A percentile compares a stretch with the other conserved stretches of the same genome.
phyloP scores from a whole-genome alignment of 2,888 invertebrate species.

The Ornithoptera priamus region DNA sequence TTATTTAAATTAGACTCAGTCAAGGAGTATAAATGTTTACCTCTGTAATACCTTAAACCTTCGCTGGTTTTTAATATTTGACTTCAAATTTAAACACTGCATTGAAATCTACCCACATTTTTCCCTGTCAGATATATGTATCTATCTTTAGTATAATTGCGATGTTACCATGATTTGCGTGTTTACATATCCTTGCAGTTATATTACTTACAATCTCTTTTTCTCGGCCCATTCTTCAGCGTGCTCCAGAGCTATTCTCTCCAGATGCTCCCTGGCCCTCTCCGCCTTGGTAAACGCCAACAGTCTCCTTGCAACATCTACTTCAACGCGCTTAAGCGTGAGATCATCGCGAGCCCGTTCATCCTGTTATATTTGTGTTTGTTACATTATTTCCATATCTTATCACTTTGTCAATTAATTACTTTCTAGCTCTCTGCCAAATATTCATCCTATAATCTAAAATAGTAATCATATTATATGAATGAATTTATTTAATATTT shows the following conservation, averaged over 20 bases:
- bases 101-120: too few species aligned
- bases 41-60: too few species aligned
- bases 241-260: constrained; percentile 54
- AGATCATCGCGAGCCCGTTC: constrained; percentile 67
- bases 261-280: constrained; percentile 59
- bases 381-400: not conserved
- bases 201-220: constrained; percentile 52
- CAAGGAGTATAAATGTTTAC: too few species aligned
- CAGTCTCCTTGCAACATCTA: constrained; percentile 57
- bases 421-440: not conserved
- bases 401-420: not conserved
- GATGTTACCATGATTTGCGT: too few species aligned
- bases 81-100: too few species aligned
- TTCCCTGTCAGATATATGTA: too few species aligned
- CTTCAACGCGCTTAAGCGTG: constrained; percentile 61
- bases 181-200: too few species aligned
- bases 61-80: too few species aligned
- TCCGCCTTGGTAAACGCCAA: constrained; percentile 57
- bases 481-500: too few species aligned
- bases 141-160: too few species aligned
- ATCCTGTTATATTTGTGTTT: constrained; percentile 45
- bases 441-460: not conserved
- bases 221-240: constrained; percentile 67
- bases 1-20: too few species aligned
- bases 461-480: not conserved